Evolutionary conservation across 2,797 vertebrate genomes (phyloP).

Genomic region (Hafferia zeledoni): DNA sequence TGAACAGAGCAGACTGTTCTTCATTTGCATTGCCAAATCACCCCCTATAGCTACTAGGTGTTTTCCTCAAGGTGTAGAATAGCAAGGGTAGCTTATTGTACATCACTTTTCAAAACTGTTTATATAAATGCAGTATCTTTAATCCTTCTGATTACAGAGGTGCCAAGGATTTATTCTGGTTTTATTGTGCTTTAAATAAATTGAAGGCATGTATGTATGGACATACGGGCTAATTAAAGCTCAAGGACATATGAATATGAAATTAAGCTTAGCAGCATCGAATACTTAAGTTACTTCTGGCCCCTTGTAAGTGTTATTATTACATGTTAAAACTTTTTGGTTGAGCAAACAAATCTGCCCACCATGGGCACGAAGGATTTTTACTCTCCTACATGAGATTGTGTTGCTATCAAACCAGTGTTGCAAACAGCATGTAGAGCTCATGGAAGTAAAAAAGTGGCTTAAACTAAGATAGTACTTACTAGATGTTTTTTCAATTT

Average conservation of each 20-base stretch:
- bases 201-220: background rate
- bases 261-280: background rate
- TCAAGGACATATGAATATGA: background rate
- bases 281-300: background rate
- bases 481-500: constrained; percentile 62
- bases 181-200: background rate
- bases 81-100: background rate
- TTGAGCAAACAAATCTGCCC: background rate
- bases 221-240: background rate
- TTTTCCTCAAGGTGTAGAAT: background rate
- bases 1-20: background rate
- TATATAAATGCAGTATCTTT: background rate
- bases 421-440: background rate
- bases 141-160: background rate
- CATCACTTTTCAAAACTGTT: background rate
- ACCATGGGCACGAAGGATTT: background rate
- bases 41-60: accelerated
- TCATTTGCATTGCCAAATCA: background rate
- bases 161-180: background rate
- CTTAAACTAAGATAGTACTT: background rate
- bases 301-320: background rate
- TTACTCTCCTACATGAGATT: background rate
- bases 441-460: background rate
- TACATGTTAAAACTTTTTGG: background rate
- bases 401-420: background rate